These are phyloP conservation scores for Xanthia togata DNA, from an alignment of 2,888 invertebrate species.

Conservation along the genomic window DNA sequence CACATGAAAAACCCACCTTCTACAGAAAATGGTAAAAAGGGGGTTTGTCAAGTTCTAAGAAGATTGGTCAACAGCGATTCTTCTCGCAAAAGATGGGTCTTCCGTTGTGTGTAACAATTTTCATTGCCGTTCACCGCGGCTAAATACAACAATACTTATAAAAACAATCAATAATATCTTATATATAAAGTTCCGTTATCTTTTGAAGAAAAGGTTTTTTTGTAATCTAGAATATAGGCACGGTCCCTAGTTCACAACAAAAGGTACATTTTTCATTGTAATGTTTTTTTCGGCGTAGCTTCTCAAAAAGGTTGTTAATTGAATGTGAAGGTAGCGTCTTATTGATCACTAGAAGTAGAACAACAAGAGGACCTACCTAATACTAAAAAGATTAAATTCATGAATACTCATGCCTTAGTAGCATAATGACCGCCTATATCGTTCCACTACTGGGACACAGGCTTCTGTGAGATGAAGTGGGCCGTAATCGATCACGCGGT, in stretches of 20 bases:
- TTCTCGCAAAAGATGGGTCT: not conserved
- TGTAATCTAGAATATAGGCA: conserved; percentile 30
- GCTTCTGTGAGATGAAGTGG: too few species aligned
- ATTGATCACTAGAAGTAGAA: not conserved
- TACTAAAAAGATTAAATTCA: not conserved
- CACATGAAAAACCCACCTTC: not conserved
- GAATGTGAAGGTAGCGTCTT: not conserved
- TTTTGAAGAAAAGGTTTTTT: conserved; percentile 45
- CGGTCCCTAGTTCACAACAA: conserved; percentile 37
- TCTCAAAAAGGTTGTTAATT: conserved; percentile 21
- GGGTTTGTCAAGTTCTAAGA: conserved; percentile 14
- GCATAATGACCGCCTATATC: too few species aligned
- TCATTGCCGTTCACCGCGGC: not conserved
- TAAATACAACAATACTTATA: conserved; percentile 23
- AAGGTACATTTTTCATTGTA: conserved; percentile 25
- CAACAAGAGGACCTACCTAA: not conserved
- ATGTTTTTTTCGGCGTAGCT: conserved; percentile 25
- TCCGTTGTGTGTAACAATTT: conserved; percentile 12
- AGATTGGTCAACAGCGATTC: not conserved
- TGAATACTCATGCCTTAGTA: not conserved
- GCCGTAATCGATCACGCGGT: too few species aligned
- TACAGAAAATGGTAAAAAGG: not conserved
- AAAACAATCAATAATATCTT: conserved; percentile 18
- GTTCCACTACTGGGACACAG: too few species aligned
- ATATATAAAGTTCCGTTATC: conserved; percentile 17